Evolutionary conservation across 2,113 vertebrate species (phyloP).

Genomic region (Nansenia antarctica): DNA sequence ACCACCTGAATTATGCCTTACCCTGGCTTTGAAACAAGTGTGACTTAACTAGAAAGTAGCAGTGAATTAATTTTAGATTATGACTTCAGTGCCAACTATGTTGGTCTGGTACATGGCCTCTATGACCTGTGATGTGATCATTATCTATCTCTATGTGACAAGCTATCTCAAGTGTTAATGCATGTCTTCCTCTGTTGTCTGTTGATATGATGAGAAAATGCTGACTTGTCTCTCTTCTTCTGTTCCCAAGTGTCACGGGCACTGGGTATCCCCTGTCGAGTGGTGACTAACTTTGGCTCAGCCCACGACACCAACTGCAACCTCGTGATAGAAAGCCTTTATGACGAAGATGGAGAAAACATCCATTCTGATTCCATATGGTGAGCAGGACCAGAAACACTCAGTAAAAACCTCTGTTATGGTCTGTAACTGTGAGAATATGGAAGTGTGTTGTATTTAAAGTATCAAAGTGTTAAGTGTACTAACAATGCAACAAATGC

Average conservation of each 20-base stretch:
- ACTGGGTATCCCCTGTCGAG: conserved; percentile 83
- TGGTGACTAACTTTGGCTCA: conserved; percentile 88
- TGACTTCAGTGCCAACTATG: not conserved
- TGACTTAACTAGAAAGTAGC: not conserved
- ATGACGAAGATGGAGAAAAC: conserved; percentile 57
- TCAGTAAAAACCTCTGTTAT: no score
- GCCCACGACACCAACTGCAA: conserved; percentile 87
- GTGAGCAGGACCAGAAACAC: conserved; percentile 59
- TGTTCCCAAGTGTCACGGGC: conserved; percentile 79
- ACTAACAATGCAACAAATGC: no score
- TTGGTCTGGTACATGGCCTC: not conserved
- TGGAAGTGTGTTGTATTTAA: no score
- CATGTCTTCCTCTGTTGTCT: not conserved
- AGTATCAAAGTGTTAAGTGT: no score
- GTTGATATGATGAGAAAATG: no score
- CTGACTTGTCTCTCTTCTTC: no score
- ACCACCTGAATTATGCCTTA: not conserved
- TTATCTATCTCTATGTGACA: conserved; percentile 1
- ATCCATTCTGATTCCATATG: conserved; percentile 80
- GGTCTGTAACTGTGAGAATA: no score
- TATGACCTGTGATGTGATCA: not conserved
- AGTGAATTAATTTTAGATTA: not conserved
- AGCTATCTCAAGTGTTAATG: conserved; percentile 9
- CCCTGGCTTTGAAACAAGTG: not conserved
- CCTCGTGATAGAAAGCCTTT: conserved; percentile 82